Conservation (phyloP, 2,113 vertebrate genomes). For the Pachypanchax playfairii region DNA sequence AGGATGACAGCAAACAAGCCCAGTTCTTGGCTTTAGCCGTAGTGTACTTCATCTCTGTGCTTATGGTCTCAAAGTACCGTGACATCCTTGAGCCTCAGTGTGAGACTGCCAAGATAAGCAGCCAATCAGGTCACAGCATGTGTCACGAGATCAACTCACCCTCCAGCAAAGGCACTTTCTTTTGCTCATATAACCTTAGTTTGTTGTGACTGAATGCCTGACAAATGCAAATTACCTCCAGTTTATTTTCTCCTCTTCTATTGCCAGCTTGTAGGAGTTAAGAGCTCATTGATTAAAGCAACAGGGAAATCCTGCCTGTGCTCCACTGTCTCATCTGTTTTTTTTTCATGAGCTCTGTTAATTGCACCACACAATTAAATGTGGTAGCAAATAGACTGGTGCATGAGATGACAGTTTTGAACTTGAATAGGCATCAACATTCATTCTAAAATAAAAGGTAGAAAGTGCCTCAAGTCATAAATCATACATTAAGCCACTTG, state of each 20-base stretch:
- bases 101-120: conserved; percentile 87
- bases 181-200: conserved; percentile 11
- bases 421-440: conserved; percentile 51
- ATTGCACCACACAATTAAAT: conserved; percentile 67
- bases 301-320: conserved; percentile 42
- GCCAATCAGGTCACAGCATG: conserved; percentile 87
- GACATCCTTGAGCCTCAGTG: conserved; percentile 97
- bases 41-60: conserved; percentile 98
- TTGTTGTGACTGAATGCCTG: conserved; percentile 6
- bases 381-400: conserved; percentile 35
- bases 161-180: conserved; percentile 88
- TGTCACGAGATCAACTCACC: conserved; percentile 94
- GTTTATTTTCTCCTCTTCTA: conserved; percentile 11
- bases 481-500: conserved; percentile 60
- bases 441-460: conserved; percentile 56
- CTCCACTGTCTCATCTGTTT: conserved; percentile 39
- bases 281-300: conserved; percentile 45
- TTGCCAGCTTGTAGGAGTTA: conserved; percentile 22
- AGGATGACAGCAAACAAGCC: conserved; percentile 98
- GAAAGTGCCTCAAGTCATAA: conserved; percentile 55
- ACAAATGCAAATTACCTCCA: conserved; percentile 25
- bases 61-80: conserved; percentile 99
- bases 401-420: conserved; percentile 42
- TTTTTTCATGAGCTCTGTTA: conserved; percentile 70
- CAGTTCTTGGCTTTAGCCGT: conserved; percentile 97